These are phyloP conservation scores for Hypercompe scribonia DNA, from an alignment of 2,888 invertebrate genomes.

Conservation along the genomic window DNA sequence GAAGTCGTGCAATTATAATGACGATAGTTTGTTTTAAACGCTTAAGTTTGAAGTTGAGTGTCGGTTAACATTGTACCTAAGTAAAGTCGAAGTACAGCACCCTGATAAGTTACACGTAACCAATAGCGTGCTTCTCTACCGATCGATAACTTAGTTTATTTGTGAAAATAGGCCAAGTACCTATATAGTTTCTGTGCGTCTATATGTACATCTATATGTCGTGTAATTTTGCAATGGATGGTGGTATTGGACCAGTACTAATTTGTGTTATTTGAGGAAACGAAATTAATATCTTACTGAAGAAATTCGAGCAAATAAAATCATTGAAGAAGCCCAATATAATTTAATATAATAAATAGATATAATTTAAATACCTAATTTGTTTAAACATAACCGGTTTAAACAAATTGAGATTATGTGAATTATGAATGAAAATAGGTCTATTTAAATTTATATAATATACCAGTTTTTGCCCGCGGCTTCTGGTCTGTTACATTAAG, in stretches of 20 bases:
- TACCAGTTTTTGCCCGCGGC: too few species aligned
- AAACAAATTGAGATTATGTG: too few species aligned
- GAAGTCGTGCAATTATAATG: not conserved
- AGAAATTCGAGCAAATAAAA: too few species aligned
- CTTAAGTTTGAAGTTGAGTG: not conserved
- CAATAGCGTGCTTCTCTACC: conserved; percentile 4
- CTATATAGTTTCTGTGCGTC: not conserved
- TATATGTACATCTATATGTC: too few species aligned
- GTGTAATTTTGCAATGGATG: not conserved
- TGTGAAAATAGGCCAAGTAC: conserved; percentile 16
- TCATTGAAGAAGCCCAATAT: too few species aligned
- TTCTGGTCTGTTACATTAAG: too few species aligned
- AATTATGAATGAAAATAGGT: too few species aligned
- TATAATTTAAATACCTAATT: too few species aligned
- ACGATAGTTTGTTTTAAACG: not conserved
- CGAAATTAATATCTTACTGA: not conserved
- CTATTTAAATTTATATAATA: too few species aligned
- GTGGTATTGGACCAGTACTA: not conserved
- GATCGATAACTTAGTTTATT: conserved; percentile 15
- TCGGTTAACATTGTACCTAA: not conserved
- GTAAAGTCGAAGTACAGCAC: not conserved
- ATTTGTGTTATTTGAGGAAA: not conserved
- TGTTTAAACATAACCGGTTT: too few species aligned
- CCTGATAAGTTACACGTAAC: conserved; percentile 4
- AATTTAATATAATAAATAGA: too few species aligned